A percentile compares a stretch with the other conserved stretches of the same genome.
phyloP scores from a whole-genome alignment of 1,140 invertebrate species.

The Drosophila murphyi region DNA sequence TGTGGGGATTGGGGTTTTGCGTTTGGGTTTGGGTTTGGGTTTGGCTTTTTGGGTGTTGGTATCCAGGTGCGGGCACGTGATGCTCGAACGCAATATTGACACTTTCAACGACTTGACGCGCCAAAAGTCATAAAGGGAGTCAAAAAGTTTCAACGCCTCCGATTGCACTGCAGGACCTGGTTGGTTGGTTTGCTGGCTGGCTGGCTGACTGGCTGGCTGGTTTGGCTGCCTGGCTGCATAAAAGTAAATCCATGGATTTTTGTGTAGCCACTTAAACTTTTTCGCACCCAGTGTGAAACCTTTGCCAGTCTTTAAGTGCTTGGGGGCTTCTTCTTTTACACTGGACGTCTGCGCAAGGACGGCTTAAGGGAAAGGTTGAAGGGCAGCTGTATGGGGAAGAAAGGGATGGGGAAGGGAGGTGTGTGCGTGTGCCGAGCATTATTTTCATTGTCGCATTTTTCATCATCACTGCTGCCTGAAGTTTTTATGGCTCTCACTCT shows the following conservation, averaged over 20 bases:
- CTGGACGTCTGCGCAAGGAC: slow-evolving; percentile 40
- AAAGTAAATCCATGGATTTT: slow-evolving; percentile 82
- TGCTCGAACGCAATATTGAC: slow-evolving; percentile 80
- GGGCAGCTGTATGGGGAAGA: not conserved
- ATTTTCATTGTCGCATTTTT: slow-evolving; percentile 84
- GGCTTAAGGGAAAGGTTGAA: slow-evolving; percentile 25
- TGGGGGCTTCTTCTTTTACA: slow-evolving; percentile 42
- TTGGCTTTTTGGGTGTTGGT: not conserved
- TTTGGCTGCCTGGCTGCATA: slow-evolving; percentile 53
- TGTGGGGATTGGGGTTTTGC: slow-evolving; percentile 1
- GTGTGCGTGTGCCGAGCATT: slow-evolving; percentile 72
- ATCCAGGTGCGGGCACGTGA: slow-evolving; percentile 69
- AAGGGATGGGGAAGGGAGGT: slow-evolving; percentile 8
- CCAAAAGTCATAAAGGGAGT: slow-evolving; percentile 81
- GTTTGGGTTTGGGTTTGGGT: too few species aligned
- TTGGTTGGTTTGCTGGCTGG: not conserved
- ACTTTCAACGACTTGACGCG: slow-evolving; percentile 80
- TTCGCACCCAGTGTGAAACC: slow-evolving; percentile 64
- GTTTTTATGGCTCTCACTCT: slow-evolving; percentile 67
- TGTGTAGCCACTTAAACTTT: slow-evolving; percentile 83
- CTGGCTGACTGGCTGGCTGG: slow-evolving; percentile 45
- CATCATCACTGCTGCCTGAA: slow-evolving; percentile 72
- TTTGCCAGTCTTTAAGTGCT: slow-evolving; percentile 72
- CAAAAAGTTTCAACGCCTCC: slow-evolving; percentile 64
- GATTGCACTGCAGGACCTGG: slow-evolving; percentile 58